Base-by-base conservation (phyloP, 2,888 invertebrate species). In the Drosophila lacicola region DNA sequence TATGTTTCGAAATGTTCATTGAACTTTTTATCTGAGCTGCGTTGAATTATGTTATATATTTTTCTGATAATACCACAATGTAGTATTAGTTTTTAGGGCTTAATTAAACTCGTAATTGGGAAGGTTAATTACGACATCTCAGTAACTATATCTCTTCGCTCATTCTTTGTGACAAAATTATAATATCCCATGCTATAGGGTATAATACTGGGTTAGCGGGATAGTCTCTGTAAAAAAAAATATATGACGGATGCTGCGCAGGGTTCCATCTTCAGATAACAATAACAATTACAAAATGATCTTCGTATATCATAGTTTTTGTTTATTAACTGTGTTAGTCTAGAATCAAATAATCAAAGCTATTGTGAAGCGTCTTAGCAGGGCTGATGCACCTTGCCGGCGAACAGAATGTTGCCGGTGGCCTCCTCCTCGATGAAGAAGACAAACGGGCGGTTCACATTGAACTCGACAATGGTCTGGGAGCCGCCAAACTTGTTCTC, bases 361-460 rank as follows among this genome's bases (percentile, higher is more conserved):
- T 42, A 19, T 74, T 60, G 60, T 75, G 39, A 39, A 39, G 51
- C 34, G 42, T 41, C 13, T 47, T 72, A 79, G 25, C 33, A 84
- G 0, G 97, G 97, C 90, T 96, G 94, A 21, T 94, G 93, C 2
- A 96, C 94, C 91, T 95, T 94, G 36, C 97, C 97, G 34, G 95
- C 94, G 92, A 96, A 96, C 25, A 97, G 92, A 51, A 96, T 94
- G 39, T 95, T 95, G n/a, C 95, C 94, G 0, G 95, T 95, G 0
- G 93, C 92, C 82, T 96, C 95, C 80, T 97, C 96, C 89, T 96
- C 95, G 70, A 97, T 95, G 91, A 95, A 95, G 93, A 97, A 96
- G 56, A 96, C 87, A 93, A 97, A 97, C 0, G 97, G 96, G 71
- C 94, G 95, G 89, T 95, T 94, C 1, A 95, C 96, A 45, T 94